Base-by-base conservation (phyloP, 2,797 vertebrate species). In the Sebastes goodei region DNA sequence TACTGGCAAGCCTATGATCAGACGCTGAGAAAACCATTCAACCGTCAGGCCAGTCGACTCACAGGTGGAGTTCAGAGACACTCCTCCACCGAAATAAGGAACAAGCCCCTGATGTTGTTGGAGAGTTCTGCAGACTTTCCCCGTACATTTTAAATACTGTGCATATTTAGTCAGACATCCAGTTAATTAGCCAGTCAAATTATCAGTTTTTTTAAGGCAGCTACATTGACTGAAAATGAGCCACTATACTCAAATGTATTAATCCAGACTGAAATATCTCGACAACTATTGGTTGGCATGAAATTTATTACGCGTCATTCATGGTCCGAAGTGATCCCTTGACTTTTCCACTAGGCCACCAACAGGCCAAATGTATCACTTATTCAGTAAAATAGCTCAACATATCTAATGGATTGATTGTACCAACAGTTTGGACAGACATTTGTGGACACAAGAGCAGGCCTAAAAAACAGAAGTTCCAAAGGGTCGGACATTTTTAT, bases 1-100 rank as follows among this genome's bases (percentile, higher is more conserved):
- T 81, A 83, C 87, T 57, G 76, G 75, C 59, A 84, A 21, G 21
- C 55, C 73, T 82, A 35, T 72, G 80, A 86, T 83, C 72, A 81
- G 70, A 71, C 42, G 72, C 46, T 7, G 72, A 85, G 57, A 80
- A 76, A 81, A 76, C 8, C 63, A 87, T 74, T 52, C 81, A 71
- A 81, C 82, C 85, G 61, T 83, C 62, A 79, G 72, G 15, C 29
- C 60, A 52, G 59, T 20, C 17, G 71, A 10, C 72, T 75, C 55
- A 49, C 76, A 89, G 85, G 56, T 84, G 74, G 76, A 52, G 74
- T 55, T 74, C 64, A 67, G 75, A 73, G 27, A 78, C 7, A 5
- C 23, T 80, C 23, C 25, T n/a, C 8, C 2, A 72, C 64, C 77
- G 52, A 30, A 64, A 78, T 64, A 60, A 77, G 76, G 78, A 89